Evolutionary conservation across 2,888 invertebrate genomes (phyloP), one percentile per base, ranked within the genome.

Genomic region (Brenthis daphne): DNA sequence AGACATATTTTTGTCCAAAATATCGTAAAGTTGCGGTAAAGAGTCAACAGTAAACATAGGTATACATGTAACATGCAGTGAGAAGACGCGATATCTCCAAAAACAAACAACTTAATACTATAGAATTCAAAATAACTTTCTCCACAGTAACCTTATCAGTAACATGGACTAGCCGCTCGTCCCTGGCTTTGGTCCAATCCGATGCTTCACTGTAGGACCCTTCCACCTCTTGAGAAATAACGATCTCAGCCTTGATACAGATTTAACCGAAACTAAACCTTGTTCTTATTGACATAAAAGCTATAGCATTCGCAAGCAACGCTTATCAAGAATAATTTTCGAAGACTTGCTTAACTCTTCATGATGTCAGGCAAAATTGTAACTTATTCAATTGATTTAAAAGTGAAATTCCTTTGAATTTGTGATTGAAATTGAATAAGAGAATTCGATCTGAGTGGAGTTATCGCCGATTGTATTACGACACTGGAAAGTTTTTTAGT

Each of bases 381-480:
- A 51, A 43, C 60, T 64, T 72, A 61, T 54, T 20, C 37, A 0
- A 20, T 54, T n/a, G 14, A 6, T 2, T 14, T 55, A 60, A 67
- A 64, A 65, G 60, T 69, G 33, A 14, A 33, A 50, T 53, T 48
- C 24, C n/a, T n/a, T 6, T 29, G 14, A 12, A 64, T 24, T 13
- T 4, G 43, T 54, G 77, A 74, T 77, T 76, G 74, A 79, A 80
- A 82, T 80, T 82, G 81, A 81, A 81, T 79, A 79, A 78, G 73
- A 75, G 77, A 79, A 79, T 81, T 79, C 79, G 74, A 80, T 81
- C 77, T 77, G 76, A 67, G 67, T 55, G 67, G 81, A 83, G 81
- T 82, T 83, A 83, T 82, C 79, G 78, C 74, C 78, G 79, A 82
- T 80, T 82, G 77, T 75, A 75, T 69, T 69, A 66, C 67, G 67